Evolutionary conservation across 1,140 invertebrate genomes (phyloP).

Genomic region (Panagrolaimus sp.): DNA sequence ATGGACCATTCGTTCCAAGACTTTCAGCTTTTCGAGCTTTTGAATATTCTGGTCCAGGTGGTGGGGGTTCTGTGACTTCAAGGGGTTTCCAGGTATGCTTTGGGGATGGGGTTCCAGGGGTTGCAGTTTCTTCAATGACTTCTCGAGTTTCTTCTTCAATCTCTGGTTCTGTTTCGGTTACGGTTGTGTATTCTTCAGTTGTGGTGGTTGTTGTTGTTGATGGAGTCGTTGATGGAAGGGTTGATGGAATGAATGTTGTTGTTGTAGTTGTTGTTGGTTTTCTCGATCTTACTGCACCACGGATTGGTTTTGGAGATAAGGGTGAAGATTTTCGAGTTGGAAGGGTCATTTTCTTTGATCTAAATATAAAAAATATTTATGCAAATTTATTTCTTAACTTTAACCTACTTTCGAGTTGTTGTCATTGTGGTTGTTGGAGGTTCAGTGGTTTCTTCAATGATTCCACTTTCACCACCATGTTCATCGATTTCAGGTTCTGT

Average conservation of each 20-base stretch:
- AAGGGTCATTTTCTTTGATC: constrained; percentile 15
- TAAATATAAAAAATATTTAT: constrained; percentile 19
- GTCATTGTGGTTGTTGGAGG: constrained; percentile 14
- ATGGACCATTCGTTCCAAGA: constrained; percentile 21
- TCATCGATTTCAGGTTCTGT: not conserved
- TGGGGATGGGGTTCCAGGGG: not conserved
- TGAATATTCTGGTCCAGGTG: constrained; percentile 25
- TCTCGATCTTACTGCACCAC: constrained; percentile 19
- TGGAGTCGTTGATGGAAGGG: not conserved
- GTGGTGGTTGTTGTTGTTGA: constrained; percentile 19
- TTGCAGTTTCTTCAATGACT: not conserved
- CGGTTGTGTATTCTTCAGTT: not conserved
- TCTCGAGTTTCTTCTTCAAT: constrained; percentile 1
- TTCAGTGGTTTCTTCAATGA: constrained; percentile 4
- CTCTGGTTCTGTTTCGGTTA: not conserved
- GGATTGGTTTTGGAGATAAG: constrained; percentile 12
- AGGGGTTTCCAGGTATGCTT: constrained; percentile 47
- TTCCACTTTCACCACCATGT: not conserved
- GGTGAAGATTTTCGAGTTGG: constrained; percentile 16
- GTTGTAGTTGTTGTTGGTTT: constrained; percentile 24
- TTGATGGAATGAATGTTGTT: not conserved
- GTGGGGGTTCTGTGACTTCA: constrained; percentile 27
- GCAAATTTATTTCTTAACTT: too few species aligned
- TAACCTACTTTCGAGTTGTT: not conserved
- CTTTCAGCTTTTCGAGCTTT: constrained; percentile 28